Conservation (phyloP, 2,797 vertebrate genomes). For the Cyprinodon diabolis region DNA sequence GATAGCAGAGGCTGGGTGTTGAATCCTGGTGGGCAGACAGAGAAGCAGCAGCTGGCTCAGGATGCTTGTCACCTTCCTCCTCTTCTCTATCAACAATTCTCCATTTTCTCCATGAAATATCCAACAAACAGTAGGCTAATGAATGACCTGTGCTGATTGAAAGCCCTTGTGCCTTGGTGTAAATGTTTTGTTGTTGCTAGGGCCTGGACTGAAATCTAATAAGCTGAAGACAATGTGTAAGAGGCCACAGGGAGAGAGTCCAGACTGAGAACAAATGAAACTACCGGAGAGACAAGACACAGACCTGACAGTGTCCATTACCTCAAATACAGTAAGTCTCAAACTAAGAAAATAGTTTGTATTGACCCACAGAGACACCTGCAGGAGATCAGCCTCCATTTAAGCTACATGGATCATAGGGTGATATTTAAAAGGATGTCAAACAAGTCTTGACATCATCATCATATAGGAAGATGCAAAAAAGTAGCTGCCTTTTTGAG, state of each 20-base stretch:
- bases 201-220: slow-evolving; percentile 60
- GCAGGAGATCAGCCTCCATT: neutral
- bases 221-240: slow-evolving; percentile 30
- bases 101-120: slow-evolving; percentile 64
- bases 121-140: slow-evolving; percentile 66
- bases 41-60: slow-evolving; percentile 50
- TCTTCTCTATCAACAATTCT: slow-evolving; percentile 68
- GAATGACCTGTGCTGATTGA: slow-evolving; percentile 63
- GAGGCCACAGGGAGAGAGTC: slow-evolving; percentile 26
- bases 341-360: slow-evolving; percentile 30
- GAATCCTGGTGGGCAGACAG: slow-evolving; percentile 20
- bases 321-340: slow-evolving; percentile 15
- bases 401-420: neutral
- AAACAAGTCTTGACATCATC: neutral
- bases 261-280: slow-evolving; percentile 42
- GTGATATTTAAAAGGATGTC: neutral
- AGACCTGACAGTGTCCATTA: neutral
- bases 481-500: neutral
- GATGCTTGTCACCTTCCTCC: slow-evolving; percentile 54
- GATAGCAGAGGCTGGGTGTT: slow-evolving; percentile 29
- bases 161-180: slow-evolving; percentile 47
- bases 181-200: slow-evolving; percentile 81
- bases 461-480: neutral
- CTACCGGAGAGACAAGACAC: slow-evolving; percentile 21
- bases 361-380: slow-evolving; percentile 11